Evolutionary conservation across 2,113 vertebrate species (phyloP).

Genomic region (Calyptomena viridis): DNA sequence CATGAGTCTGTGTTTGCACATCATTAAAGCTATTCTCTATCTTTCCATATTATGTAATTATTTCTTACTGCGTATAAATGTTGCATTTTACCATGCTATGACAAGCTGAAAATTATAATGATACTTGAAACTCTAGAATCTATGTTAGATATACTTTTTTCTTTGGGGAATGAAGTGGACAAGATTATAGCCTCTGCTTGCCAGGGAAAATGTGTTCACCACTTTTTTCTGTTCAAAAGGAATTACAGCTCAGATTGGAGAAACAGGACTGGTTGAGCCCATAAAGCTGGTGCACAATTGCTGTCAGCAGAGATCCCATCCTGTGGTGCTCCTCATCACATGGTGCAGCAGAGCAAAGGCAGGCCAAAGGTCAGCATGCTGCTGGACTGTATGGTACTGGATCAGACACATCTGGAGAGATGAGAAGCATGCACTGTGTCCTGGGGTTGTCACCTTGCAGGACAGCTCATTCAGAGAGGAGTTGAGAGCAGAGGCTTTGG

Average conservation of each 20-base stretch:
- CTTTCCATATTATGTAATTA: background rate
- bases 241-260: background rate
- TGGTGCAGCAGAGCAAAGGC: background rate
- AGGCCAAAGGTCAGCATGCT: background rate
- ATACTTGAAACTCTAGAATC: background rate
- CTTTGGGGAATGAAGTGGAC: background rate
- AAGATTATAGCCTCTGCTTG: background rate
- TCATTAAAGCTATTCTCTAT: background rate
- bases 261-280: background rate
- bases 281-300: background rate
- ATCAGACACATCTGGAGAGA: too few relatives aligned
- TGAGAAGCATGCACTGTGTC: rapidly evolving
- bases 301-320: background rate
- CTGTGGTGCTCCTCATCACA: rapidly evolving
- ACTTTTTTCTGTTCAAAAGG: background rate
- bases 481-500: background rate
- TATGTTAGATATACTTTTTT: background rate
- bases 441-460: background rate
- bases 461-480: background rate
- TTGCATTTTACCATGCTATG: background rate
- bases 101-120: background rate
- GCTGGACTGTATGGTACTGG: background rate
- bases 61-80: background rate
- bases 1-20: background rate
- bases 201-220: background rate